Evolutionary conservation across 2,797 vertebrate species (phyloP), one percentile per base, ranked within the genome.

Genomic region (Spinus pinus): DNA sequence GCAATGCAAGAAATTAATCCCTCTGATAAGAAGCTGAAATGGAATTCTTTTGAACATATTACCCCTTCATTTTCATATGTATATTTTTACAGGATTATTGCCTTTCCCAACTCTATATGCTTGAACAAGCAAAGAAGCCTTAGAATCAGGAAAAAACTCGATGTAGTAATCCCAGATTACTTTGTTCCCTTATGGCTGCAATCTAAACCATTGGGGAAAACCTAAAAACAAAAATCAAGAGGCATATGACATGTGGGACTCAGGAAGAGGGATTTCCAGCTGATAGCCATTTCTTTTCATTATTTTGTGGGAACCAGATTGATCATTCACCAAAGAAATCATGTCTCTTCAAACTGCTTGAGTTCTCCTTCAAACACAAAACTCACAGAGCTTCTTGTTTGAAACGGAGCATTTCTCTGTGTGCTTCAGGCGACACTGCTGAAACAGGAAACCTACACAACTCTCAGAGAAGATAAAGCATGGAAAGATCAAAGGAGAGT

Each of bases 381-480:
- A 93, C 54, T 87, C 39, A 74, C n/a, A 86, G 69, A 69, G 51
- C 21, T 39, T 51, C 69, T 49, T 86, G 35, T 81, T 18, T 86
- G 87, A 95, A 93, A 94, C 1, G 0, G 72, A 81, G n/a, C 11
- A 49, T 81, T 85, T 85, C 47, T 62, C 54, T 58, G 25, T 39
- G 31, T 51, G 66, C 81, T 93, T 91, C 66, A 86, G 80, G 70
- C 12, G 0, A 73, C 67, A 25, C 33, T 90, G 57, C 57, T 88
- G 65, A 86, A 97, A 94, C 18, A 49, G 93, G 85, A 95, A 96
- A 94, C 86, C 75, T 91, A 77, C 78, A 95, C 60, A 94, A 95
- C 65, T 65, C 75, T 6, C 14, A 86, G 64, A 95, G 86, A 96
- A 94, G 74, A 94, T 70, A 91, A 91, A 92, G 82, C 46, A 64